phyloP scores from a whole-genome alignment of 37 sponge, comb jelly and placozoan species.

The Chondrilla cf. caribensis region DNA sequence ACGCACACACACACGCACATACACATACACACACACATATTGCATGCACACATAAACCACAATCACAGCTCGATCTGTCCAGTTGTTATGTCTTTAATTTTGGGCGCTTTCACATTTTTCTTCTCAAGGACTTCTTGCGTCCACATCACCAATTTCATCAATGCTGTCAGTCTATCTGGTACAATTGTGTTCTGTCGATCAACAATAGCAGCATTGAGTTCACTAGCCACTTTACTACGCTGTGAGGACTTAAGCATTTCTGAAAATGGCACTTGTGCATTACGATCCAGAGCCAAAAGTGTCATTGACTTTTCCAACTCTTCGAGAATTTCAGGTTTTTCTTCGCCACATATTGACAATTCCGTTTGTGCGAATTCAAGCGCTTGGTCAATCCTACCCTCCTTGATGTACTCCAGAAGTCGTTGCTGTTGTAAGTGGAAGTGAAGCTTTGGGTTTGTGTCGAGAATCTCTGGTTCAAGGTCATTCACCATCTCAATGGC shows the following conservation, averaged over 20 bases:
- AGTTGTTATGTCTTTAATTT: conserved; percentile 41
- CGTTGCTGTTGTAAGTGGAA: conserved; percentile 93
- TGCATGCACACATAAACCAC: too few relatives aligned
- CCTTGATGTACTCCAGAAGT: conserved; percentile 73
- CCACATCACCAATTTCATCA: conserved; percentile 87
- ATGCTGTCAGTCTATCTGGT: conserved; percentile 51
- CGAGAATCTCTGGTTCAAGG: conserved; percentile 81
- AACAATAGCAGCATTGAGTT: conserved; percentile 83
- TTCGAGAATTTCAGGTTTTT: conserved; percentile 75
- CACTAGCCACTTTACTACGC: conserved; percentile 79
- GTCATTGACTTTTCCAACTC: conserved; percentile 83
- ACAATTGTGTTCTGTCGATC: conserved; percentile 70
- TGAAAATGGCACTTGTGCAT: conserved; percentile 51
- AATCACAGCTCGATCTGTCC: conserved; percentile 11
- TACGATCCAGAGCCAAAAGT: conserved; percentile 76
- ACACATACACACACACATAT: too few relatives aligned
- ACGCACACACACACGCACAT: too few relatives aligned
- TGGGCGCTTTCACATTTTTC: conserved; percentile 53
- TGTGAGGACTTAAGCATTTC: conserved; percentile 79
- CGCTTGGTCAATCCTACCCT: conserved; percentile 64
- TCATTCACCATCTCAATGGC: conserved; percentile 89
- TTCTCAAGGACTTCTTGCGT: conserved; percentile 70
- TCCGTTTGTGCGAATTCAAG: conserved; percentile 81
- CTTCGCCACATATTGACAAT: conserved; percentile 84
- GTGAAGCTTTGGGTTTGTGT: conserved; percentile 73